Conservation (phyloP, 2,797 vertebrate species). For the Acipenser transmontanus region DNA sequence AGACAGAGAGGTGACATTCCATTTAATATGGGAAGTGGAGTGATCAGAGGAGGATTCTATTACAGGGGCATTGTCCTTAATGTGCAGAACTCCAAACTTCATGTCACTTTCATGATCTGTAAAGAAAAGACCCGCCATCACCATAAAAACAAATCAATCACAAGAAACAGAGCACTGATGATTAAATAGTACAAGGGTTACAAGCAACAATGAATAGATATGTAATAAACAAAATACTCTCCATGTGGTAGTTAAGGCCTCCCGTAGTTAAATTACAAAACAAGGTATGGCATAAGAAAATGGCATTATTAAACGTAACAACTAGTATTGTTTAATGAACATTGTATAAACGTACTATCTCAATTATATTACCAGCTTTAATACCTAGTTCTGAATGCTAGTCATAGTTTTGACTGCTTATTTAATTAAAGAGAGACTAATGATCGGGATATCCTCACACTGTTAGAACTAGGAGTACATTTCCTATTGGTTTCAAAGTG, state of each 20-base stretch:
- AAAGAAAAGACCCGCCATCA: neutral
- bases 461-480: neutral
- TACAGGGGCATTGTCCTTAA: constrained; percentile 50
- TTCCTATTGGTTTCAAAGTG: neutral
- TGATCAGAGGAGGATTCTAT: constrained; percentile 67
- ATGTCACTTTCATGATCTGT: constrained; percentile 53
- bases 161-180: neutral
- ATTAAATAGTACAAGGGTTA: too few relatives aligned
- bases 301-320: too few relatives aligned
- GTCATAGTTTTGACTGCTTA: too few relatives aligned
- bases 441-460: neutral
- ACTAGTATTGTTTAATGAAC: too few relatives aligned
- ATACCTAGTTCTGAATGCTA: too few relatives aligned
- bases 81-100: constrained; percentile 72
- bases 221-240: too few relatives aligned
- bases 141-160: neutral
- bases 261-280: too few relatives aligned
- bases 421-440: neutral
- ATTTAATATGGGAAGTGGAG: constrained; percentile 71
- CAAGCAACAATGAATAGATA: too few relatives aligned
- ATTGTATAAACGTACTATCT: too few relatives aligned
- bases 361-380: too few relatives aligned
- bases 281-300: too few relatives aligned
- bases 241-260: too few relatives aligned
- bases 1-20: constrained; percentile 74